phyloP scores from a whole-genome alignment of 2,797 vertebrate genomes.

The Telmatherina bonti region DNA sequence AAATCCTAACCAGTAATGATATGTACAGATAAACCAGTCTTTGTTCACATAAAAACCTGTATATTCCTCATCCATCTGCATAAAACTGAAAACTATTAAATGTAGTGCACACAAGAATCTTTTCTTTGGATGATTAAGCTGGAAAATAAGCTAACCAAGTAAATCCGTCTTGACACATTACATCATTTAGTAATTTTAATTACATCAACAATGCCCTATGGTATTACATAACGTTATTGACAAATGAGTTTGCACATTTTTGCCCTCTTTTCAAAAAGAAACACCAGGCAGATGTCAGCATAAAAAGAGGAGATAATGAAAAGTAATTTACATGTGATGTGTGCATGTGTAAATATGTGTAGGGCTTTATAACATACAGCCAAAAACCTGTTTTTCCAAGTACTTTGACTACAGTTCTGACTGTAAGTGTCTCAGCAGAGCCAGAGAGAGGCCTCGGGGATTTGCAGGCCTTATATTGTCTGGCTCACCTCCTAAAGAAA shows the following conservation, averaged over 20 bases:
- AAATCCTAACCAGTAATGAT: background rate
- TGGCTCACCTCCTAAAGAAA: slow-evolving; percentile 29
- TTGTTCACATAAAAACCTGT: background rate
- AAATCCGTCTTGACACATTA: background rate
- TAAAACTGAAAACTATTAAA: background rate
- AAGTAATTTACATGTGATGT: slow-evolving; percentile 11
- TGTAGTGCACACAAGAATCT: slow-evolving; percentile 11
- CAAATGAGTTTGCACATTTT: background rate
- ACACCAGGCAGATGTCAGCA: background rate
- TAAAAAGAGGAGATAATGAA: slow-evolving; percentile 8
- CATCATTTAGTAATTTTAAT: slow-evolving; percentile 20
- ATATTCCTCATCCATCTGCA: background rate
- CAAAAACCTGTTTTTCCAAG: too few relatives aligned
- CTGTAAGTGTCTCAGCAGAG: slow-evolving; percentile 15
- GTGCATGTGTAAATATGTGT: too few relatives aligned
- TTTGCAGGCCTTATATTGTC: slow-evolving; percentile 12
- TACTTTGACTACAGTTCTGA: too few relatives aligned
- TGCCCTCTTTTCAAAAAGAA: slow-evolving; percentile 5
- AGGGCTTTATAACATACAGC: too few relatives aligned
- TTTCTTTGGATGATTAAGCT: background rate
- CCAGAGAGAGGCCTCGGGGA: slow-evolving; percentile 11
- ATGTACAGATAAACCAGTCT: background rate
- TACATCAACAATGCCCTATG: slow-evolving; percentile 1
- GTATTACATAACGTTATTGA: slow-evolving; percentile 5
- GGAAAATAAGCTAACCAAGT: background rate